Evolutionary conservation across 2,797 vertebrate species (phyloP).

Genomic region (Halcyon leucocephala): DNA sequence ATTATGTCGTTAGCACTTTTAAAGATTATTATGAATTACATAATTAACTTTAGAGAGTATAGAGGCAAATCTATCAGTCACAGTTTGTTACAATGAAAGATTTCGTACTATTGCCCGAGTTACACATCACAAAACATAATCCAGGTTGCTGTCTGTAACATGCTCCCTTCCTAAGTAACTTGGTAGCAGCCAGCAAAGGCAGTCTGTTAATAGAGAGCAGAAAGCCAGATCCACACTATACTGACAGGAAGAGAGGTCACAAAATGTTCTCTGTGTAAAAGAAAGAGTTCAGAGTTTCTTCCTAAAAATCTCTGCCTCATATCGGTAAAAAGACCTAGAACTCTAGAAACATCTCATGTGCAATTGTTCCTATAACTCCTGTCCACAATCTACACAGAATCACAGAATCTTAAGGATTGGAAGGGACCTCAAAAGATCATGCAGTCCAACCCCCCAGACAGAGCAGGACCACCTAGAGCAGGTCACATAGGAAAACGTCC

Average conservation of each 20-base stretch:
- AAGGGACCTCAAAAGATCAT: no score
- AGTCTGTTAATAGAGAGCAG: background rate
- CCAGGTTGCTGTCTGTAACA: background rate
- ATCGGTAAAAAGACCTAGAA: background rate
- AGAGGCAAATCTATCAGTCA: background rate
- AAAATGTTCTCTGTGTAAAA: background rate
- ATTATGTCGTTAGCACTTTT: background rate
- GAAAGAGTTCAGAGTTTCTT: background rate
- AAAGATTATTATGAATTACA: background rate
- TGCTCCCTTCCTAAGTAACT: background rate
- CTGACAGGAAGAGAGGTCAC: background rate
- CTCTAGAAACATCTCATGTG: background rate
- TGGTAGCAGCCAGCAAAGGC: background rate
- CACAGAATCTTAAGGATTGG: no score
- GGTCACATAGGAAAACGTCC: no score
- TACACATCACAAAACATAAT: background rate
- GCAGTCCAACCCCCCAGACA: no score
- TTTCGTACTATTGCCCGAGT: background rate
- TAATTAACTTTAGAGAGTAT: background rate
- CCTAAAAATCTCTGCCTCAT: background rate
- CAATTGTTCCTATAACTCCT: background rate
- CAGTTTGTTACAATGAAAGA: background rate
- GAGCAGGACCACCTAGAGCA: no score
- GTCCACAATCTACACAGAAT: background rate
- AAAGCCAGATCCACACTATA: fast-evolving